Evolutionary conservation across 2,113 vertebrate species (phyloP), one percentile per base, ranked within the genome.

Genomic region (Chitala chitala): DNA sequence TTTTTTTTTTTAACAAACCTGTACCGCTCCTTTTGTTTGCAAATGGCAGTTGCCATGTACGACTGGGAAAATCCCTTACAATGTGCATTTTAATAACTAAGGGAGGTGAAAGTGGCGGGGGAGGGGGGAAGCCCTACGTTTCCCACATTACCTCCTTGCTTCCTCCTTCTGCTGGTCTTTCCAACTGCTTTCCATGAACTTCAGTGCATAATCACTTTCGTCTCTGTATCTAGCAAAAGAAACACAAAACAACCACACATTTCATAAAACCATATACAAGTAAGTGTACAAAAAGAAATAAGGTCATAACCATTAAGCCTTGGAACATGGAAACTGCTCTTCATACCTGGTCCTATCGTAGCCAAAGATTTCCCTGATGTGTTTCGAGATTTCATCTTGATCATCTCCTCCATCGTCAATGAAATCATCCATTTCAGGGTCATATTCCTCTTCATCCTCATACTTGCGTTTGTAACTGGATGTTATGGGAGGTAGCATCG

Each of bases 401-500:
- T 91, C 85, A 1, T 93, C 94, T n/a, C 89, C 97, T 85, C 80
- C 94, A 70, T 99, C 93, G 66, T 99, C 96, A 42, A 99, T 99
- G 81, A 99, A 98, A 78, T 98, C 96, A 0, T 98, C 96, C 96
- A 99, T 99, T 87, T 99, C 97, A 3, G 97, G 93, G 81, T 99
- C 97, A 29, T 93, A 93, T 7, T 99, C 95, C 0, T 96, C 95
- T 0, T 96, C 94, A 0, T 95, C 94, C 31, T 95, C 94, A 42
- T 83, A 87, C 77, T 46, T 92, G 79, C 91, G 90, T 85, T 88
- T 92, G 83, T 92, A 91, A 15, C 84, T 84, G 13, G 88, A 91
- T 4, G 91, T 86, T 83, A 96, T 81, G 36, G 92, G 90, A 24
- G 94, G 91, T 15, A 92, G 83, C 53, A 77, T 80, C 13, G 85